Conservation (phyloP, 2,888 invertebrate genomes). For the Ellobium chinense region DNA sequence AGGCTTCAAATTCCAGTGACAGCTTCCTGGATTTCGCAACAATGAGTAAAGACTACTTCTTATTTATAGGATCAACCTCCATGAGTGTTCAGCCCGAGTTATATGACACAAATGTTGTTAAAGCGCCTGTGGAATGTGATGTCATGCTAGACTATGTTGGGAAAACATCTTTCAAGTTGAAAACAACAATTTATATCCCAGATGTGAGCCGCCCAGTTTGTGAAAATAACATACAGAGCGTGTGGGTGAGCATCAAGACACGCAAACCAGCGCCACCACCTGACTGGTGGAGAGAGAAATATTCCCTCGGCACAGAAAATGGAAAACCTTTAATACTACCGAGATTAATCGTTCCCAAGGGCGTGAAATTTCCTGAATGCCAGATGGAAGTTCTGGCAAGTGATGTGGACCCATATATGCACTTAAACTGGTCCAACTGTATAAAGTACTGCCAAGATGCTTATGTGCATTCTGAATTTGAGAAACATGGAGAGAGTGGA, state of each 20-base stretch:
- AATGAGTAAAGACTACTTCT: constrained; percentile 5
- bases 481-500: background rate
- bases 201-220: background rate
- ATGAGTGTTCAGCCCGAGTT: constrained; percentile 19
- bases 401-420: constrained; percentile 41
- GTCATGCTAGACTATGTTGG: constrained; percentile 39
- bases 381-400: background rate
- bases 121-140: constrained; percentile 33
- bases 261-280: constrained; percentile 20
- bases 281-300: constrained; percentile 49
- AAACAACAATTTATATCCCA: constrained; percentile 16
- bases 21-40: constrained; percentile 21
- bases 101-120: constrained; percentile 23
- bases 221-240: constrained; percentile 30
- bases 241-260: constrained; percentile 20
- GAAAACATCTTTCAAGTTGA: constrained; percentile 27
- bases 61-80: constrained; percentile 33
- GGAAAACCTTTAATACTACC: constrained; percentile 15
- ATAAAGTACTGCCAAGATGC: constrained; percentile 45
- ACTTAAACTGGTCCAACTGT: constrained; percentile 45
- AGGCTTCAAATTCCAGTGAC: background rate
- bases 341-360: background rate
- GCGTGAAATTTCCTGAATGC: background rate
- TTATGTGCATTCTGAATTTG: background rate
- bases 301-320: background rate